Base-by-base conservation (phyloP, 1,140 invertebrate species). In the Akabosia matsudoensis region DNA sequence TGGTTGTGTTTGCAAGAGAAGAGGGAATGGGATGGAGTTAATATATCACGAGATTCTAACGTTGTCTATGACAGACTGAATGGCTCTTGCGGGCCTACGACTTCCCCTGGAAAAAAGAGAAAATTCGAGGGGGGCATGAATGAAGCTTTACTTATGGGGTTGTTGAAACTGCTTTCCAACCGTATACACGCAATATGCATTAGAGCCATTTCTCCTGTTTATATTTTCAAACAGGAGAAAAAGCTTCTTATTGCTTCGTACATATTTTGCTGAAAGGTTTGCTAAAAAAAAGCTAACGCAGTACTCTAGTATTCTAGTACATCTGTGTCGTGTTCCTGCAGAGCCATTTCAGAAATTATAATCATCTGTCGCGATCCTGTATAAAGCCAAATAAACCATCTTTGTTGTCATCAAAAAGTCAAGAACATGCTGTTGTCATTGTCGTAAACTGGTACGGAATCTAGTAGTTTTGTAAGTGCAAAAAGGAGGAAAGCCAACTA, bases 41-140 rank as follows among this genome's bases (percentile, higher is more conserved):
- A 84, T 84, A 83, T 83, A 83, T 84, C 82, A 83, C 81, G 64
- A 75, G 77, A 67, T 75, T 81, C 81, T 83, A 83, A 83, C 82
- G 82, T 83, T 83, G 83, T 78, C 75, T 80, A 79, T 84, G 84
- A 84, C 84, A 84, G 82, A 79, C 77, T 83, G 82, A 84, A 84
- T 83, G 83, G 84, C 64, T 78, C 77, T 76, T 80, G 77, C 72
- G 79, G 74, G 77, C 77, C 76, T 77, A 22, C 78, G 51, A 74
- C 67, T 73, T 77, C 71, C 37, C 70, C 61, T 52, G 33, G 70
- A 73, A 73, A 56, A 74, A 79, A 75, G 70, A 61, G 73, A 77
- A 79, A 79, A 79, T 73, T 79, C 78, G 78, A 79, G 78, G 78
- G 78, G 78, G 78, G n/a, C 71, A 70, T 56, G 30, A 34, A 76